Conservation (phyloP, 2,797 vertebrate genomes). For the Tauraco hartlaubi region DNA sequence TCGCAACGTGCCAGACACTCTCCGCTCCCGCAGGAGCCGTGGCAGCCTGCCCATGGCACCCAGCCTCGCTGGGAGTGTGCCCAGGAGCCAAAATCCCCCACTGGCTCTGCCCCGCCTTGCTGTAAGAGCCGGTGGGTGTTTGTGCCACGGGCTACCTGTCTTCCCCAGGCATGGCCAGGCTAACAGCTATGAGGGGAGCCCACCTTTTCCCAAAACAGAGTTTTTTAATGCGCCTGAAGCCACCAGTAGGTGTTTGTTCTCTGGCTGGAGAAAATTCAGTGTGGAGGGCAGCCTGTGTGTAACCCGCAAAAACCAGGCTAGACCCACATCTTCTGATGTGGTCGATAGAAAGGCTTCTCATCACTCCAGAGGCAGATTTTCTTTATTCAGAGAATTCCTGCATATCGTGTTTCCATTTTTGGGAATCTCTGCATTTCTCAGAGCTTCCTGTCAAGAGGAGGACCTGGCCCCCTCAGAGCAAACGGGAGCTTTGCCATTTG, state of each 20-base stretch:
- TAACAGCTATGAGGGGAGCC: background rate
- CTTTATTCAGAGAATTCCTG: background rate
- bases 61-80: background rate
- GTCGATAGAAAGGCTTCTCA: background rate
- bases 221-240: background rate
- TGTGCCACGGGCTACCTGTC: background rate
- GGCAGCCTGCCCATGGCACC: background rate
- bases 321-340: background rate
- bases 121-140: background rate
- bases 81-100: background rate
- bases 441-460: slow-evolving; percentile 39
- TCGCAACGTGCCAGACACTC: background rate
- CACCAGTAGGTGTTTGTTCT: background rate
- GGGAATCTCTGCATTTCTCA: slow-evolving; percentile 22
- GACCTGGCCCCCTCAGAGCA: slow-evolving; percentile 21
- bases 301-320: background rate
- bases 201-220: background rate
- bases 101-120: rapidly evolving
- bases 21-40: background rate
- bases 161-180: background rate
- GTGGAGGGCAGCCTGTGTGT: background rate
- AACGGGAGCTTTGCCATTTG: slow-evolving; percentile 35
- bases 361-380: background rate
- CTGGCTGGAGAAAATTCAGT: background rate
- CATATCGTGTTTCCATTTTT: background rate